phyloP scores from a whole-genome alignment of 2,888 invertebrate species.

The Caenorhabditis drosophilae region DNA sequence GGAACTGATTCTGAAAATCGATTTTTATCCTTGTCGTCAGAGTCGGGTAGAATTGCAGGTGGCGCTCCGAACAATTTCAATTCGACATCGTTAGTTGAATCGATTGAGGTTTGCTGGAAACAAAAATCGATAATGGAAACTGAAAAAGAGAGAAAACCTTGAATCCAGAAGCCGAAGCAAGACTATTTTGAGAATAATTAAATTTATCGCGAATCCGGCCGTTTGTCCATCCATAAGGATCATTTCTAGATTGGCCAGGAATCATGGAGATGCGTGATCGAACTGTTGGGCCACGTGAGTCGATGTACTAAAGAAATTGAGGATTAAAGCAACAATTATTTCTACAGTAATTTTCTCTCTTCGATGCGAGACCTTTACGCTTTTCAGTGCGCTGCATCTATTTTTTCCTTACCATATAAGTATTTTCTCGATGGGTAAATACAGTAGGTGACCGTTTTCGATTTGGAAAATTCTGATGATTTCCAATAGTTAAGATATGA shows the following conservation, averaged over 20 bases:
- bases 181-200: conserved; percentile 16
- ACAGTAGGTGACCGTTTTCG: conserved; percentile 25
- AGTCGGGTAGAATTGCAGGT: conserved; percentile 14
- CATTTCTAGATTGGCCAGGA: no score
- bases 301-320: no score
- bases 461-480: conserved; percentile 21
- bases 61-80: conserved; percentile 60
- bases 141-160: no score
- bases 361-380: conserved; percentile 15
- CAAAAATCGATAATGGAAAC: no score
- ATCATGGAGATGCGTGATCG: conserved; percentile 30
- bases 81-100: conserved; percentile 20
- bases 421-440: conserved; percentile 32
- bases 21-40: conserved; percentile 7
- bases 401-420: conserved; percentile 26
- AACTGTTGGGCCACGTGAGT: conserved; percentile 64
- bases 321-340: no score
- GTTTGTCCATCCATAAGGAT: conserved; percentile 34
- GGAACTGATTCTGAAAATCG: conserved; percentile 33
- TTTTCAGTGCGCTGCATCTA: not conserved
- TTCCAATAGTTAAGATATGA: not conserved
- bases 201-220: conserved; percentile 30
- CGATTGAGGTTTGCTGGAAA: conserved; percentile 2
- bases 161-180: no score
- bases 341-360: no score